Evolutionary conservation across 2,113 vertebrate genomes (phyloP).

Genomic region (Grammomys surdaster): DNA sequence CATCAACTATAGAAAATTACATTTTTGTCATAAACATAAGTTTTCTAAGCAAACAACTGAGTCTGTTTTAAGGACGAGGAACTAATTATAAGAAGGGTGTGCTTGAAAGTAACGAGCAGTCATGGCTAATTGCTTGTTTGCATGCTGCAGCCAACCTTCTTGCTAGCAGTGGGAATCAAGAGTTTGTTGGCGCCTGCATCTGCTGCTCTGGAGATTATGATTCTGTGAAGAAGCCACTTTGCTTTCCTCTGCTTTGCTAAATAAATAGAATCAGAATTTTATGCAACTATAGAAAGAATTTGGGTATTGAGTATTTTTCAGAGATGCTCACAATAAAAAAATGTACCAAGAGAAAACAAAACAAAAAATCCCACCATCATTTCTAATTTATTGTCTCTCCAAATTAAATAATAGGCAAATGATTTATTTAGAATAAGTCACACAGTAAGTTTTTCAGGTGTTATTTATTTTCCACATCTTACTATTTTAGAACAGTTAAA

Average conservation of each 20-base stretch:
- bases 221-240: conserved; percentile 38
- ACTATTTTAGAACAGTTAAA: conserved; percentile 33
- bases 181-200: neutral
- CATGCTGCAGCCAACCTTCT: conserved; percentile 25
- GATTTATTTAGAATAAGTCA: neutral
- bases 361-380: neutral
- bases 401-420: conserved; percentile 26
- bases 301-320: neutral
- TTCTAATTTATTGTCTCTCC: conserved; percentile 39
- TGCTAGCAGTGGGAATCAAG: neutral
- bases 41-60: conserved; percentile 28
- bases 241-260: conserved; percentile 51
- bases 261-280: conserved; percentile 58
- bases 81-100: neutral
- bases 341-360: neutral
- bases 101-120: conserved; percentile 58
- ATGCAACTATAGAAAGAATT: neutral
- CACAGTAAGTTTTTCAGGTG: neutral
- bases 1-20: conserved; percentile 51
- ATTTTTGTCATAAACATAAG: conserved; percentile 33
- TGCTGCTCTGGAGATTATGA: conserved; percentile 47
- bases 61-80: conserved; percentile 9
- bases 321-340: neutral
- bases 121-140: conserved; percentile 41
- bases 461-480: conserved; percentile 23